Evolutionary conservation across 2,797 vertebrate species (phyloP).

Genomic region (Spondyliosoma cantharus): DNA sequence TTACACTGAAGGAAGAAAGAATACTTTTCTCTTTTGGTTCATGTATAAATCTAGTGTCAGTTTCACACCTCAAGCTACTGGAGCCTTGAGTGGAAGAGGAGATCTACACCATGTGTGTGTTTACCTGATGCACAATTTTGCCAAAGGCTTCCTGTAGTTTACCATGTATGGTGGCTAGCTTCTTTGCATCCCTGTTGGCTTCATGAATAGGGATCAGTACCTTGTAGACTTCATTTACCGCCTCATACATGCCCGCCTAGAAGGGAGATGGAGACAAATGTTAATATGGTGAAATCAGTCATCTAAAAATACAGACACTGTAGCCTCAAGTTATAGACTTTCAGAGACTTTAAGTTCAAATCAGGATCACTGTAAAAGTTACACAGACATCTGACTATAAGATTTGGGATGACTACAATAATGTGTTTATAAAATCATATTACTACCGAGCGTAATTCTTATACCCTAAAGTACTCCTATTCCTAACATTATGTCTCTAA

Average conservation of each 20-base stretch:
- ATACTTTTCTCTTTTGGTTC: background rate
- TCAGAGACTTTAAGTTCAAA: background rate
- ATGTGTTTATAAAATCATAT: background rate
- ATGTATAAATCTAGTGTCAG: slow-evolving; percentile 17
- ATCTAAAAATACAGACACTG: background rate
- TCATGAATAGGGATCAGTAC: slow-evolving; percentile 98
- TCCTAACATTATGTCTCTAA: too few relatives aligned
- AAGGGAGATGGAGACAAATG: background rate
- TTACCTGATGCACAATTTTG: slow-evolving; percentile 99
- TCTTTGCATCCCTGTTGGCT: slow-evolving; percentile 98
- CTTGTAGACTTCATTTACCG: slow-evolving; percentile 99
- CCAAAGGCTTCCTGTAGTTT: slow-evolving; percentile 99
- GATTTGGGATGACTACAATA: background rate
- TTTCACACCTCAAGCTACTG: background rate
- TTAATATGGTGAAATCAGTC: background rate
- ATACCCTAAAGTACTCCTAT: too few relatives aligned
- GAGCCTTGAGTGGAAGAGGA: background rate
- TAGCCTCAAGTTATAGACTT: background rate
- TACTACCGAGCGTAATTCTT: background rate
- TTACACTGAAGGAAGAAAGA: background rate
- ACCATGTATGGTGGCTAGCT: slow-evolving; percentile 98
- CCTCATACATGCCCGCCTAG: slow-evolving; percentile 99
- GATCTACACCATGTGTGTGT: slow-evolving; percentile 21
- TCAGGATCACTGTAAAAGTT: background rate
- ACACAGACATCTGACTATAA: background rate